Evolutionary conservation across 2,888 invertebrate species (phyloP).

Genomic region (Napeogenes sylphis): DNA sequence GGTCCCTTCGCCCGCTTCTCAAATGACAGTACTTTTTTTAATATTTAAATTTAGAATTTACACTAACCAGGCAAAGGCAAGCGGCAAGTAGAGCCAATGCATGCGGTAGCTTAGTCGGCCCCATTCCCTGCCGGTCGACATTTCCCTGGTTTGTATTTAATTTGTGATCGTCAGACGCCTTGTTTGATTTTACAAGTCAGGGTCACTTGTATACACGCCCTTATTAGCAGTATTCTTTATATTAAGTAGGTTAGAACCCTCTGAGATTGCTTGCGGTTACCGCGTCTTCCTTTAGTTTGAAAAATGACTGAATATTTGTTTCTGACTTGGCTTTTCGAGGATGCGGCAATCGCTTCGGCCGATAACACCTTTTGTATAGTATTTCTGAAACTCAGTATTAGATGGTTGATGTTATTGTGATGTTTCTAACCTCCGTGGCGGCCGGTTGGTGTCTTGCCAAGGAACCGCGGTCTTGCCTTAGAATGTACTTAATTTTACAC

Average conservation of each 20-base stretch:
- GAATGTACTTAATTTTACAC: conserved; percentile 66
- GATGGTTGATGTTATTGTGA: conserved; percentile 67
- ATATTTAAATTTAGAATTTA: conserved; percentile 1
- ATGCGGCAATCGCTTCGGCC: conserved; percentile 42
- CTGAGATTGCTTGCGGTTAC: conserved; percentile 57
- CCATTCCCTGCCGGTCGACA: conserved; percentile 55
- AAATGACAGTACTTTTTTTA: not conserved
- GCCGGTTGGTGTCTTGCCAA: conserved; percentile 65
- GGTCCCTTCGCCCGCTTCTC: conserved; percentile 40
- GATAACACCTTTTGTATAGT: conserved; percentile 69
- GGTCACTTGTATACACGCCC: conserved; percentile 67
- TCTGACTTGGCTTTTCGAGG: conserved; percentile 22
- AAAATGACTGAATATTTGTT: not conserved
- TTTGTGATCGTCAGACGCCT: not conserved
- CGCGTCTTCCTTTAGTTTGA: conserved; percentile 31
- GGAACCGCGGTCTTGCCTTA: conserved; percentile 43
- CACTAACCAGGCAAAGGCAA: conserved; percentile 47
- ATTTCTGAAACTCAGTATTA: conserved; percentile 70
- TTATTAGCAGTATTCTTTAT: conserved; percentile 70
- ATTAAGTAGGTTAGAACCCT: conserved; percentile 70
- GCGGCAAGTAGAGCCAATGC: conserved; percentile 62
- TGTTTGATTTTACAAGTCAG: conserved; percentile 42
- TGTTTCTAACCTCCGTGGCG: conserved; percentile 51
- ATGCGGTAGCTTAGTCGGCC: conserved; percentile 70
- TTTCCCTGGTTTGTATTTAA: not conserved